Conservation (phyloP, 2,797 vertebrate species). For the Cossypha caffra region DNA sequence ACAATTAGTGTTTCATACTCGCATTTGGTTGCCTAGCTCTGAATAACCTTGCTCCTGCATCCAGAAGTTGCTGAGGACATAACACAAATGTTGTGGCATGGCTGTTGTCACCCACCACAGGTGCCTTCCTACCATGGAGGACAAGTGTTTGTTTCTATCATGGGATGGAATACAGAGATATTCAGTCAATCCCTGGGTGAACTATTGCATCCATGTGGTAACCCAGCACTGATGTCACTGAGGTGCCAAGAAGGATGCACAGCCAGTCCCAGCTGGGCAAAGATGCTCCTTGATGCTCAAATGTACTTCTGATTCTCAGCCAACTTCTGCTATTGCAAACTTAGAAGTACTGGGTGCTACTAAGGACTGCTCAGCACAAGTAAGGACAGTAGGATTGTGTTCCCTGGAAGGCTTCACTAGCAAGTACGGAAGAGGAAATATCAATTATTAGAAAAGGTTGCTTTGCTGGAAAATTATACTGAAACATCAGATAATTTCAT, state of each 20-base stretch:
- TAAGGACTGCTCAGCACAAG: background rate
- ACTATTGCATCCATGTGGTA: background rate
- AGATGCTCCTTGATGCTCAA: too few species aligned
- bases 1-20: background rate
- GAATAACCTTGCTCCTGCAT: background rate
- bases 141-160: background rate
- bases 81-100: background rate
- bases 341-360: background rate
- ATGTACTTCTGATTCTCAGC: background rate
- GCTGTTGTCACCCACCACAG: background rate
- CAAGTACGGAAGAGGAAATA: background rate
- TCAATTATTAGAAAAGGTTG: background rate
- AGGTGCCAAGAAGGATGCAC: background rate
- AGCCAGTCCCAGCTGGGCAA: too few species aligned
- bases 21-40: background rate
- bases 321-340: background rate
- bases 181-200: background rate
- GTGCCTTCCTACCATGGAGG: background rate
- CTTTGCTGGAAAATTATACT: background rate
- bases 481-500: background rate
- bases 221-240: background rate
- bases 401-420: background rate
- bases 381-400: background rate
- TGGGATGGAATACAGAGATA: background rate
- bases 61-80: background rate